Percentiles rank a stretch among this genome's conserved stretches.
Evolutionary conservation across 2,888 invertebrate genomes (phyloP).

Genomic region (Leucozona laternaria): DNA sequence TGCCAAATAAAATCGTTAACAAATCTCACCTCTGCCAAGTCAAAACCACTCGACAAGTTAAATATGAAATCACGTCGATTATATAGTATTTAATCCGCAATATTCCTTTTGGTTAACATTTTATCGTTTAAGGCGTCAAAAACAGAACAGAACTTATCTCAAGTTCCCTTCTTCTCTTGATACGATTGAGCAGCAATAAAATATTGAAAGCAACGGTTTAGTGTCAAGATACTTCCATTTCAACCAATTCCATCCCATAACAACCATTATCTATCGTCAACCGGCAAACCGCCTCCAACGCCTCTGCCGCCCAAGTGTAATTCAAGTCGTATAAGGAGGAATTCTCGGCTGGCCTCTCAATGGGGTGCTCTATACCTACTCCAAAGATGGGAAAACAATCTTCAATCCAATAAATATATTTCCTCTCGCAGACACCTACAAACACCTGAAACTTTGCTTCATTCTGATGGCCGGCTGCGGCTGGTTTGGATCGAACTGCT

Average conservation of each 20-base stretch:
- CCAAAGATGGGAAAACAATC: conserved; percentile 54
- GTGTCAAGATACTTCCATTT: conserved; percentile 8
- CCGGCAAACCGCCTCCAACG: neutral
- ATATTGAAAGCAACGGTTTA: conserved; percentile 51
- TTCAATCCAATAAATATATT: conserved; percentile 64
- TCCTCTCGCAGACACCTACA: conserved; percentile 22
- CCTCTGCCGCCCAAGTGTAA: conserved; percentile 49
- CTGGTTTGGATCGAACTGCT: neutral
- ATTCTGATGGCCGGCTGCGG: too few species aligned
- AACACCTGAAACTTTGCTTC: conserved; percentile 40
- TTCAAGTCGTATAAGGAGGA: conserved; percentile 29
- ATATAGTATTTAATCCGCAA: conserved; percentile 37
- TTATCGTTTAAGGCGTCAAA: conserved; percentile 38
- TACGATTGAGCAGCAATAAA: conserved; percentile 54
- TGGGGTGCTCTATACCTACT: conserved; percentile 47
- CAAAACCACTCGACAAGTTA: conserved; percentile 13
- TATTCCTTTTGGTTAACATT: conserved; percentile 11
- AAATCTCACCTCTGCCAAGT: neutral
- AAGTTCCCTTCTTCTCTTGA: conserved; percentile 20
- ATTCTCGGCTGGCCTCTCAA: conserved; percentile 32
- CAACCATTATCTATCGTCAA: neutral
- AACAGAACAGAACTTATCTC: conserved; percentile 35
- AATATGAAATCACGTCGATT: conserved; percentile 38
- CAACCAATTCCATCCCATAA: neutral
- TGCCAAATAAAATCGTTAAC: conserved; percentile 3